A percentile compares a stretch with the other conserved stretches of the same genome.
Evolutionary conservation across 2,888 invertebrate species (phyloP).

Genomic region (Autographa gamma): DNA sequence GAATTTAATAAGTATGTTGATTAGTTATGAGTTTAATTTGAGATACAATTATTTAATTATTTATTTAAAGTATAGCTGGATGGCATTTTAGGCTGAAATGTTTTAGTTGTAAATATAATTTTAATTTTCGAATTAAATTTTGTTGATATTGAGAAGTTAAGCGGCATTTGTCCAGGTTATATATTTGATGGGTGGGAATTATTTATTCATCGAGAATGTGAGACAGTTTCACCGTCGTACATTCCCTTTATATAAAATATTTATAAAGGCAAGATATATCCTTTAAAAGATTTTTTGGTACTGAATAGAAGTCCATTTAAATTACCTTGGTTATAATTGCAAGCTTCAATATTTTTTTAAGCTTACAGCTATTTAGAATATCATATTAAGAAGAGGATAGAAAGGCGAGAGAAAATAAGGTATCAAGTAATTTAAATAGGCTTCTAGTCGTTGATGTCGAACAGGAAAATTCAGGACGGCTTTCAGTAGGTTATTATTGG

Average conservation of each 20-base stretch:
- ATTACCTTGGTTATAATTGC: neutral
- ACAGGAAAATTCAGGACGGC: too few relatives aligned
- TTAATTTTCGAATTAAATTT: neutral
- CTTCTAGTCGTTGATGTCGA: neutral
- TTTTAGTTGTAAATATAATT: neutral
- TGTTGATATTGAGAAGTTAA: neutral
- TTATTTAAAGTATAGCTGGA: neutral
- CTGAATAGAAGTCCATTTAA: neutral
- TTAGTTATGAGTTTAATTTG: too few relatives aligned
- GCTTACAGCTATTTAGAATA: too few relatives aligned
- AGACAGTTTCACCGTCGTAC: neutral
- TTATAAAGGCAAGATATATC: too few relatives aligned
- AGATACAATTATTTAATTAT: neutral
- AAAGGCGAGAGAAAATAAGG: neutral
- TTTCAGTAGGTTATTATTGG: too few relatives aligned
- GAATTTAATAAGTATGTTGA: too few relatives aligned
- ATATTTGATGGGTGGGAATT: neutral
- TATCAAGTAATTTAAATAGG: neutral
- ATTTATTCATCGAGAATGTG: neutral
- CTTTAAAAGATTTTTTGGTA: too few relatives aligned
- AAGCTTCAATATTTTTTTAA: neutral
- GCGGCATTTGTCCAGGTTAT: neutral
- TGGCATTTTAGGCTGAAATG: neutral
- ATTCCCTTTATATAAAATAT: neutral
- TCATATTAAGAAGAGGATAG: neutral